A percentile compares a stretch with the other conserved stretches of the same genome.
These are phyloP conservation scores for Datnioides undecimradiatus DNA, from an alignment of 2,113 vertebrate species.

Conservation along the genomic window DNA sequence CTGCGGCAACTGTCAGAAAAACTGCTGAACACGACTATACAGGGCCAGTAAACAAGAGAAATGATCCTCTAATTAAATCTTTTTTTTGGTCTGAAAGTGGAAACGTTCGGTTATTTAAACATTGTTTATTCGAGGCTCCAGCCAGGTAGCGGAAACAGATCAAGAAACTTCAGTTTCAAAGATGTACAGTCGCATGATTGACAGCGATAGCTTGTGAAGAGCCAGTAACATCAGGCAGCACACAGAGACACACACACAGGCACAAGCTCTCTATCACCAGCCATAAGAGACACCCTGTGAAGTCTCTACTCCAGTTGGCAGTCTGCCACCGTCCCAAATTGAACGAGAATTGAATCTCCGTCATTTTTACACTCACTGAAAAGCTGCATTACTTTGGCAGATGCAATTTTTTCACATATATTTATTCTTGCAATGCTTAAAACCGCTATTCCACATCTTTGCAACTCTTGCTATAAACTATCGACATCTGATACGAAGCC, in stretches of 20 bases:
- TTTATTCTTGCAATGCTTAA: background rate
- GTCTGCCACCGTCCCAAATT: constrained; percentile 45
- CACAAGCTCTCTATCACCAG: constrained; percentile 12
- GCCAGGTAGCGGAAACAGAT: constrained; percentile 48
- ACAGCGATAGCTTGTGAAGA: constrained; percentile 35
- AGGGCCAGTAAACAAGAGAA: constrained; percentile 44
- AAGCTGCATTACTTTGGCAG: constrained; percentile 26
- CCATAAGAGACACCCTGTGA: constrained; percentile 32
- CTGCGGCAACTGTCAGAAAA: constrained; percentile 35
- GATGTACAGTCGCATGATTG: constrained; percentile 37
- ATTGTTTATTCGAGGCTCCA: constrained; percentile 56
- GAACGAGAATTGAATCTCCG: constrained; percentile 48
- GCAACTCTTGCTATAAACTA: constrained; percentile 18
- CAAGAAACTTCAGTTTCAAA: constrained; percentile 59
- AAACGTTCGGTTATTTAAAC: constrained; percentile 20
- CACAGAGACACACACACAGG: background rate
- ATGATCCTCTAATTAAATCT: constrained; percentile 60
- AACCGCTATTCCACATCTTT: constrained; percentile 4
- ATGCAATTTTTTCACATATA: constrained; percentile 11
- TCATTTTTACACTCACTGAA: constrained; percentile 13
- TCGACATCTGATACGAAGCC: constrained; percentile 12
- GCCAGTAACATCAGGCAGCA: constrained; percentile 6
- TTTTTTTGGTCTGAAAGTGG: constrained; percentile 40
- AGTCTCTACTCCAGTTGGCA: constrained; percentile 39
- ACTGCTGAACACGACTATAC: constrained; percentile 10